A percentile compares a stretch with the other conserved stretches of the same genome.
Conservation (phyloP, 2,113 vertebrate species). For the Camarhynchus parvulus region DNA sequence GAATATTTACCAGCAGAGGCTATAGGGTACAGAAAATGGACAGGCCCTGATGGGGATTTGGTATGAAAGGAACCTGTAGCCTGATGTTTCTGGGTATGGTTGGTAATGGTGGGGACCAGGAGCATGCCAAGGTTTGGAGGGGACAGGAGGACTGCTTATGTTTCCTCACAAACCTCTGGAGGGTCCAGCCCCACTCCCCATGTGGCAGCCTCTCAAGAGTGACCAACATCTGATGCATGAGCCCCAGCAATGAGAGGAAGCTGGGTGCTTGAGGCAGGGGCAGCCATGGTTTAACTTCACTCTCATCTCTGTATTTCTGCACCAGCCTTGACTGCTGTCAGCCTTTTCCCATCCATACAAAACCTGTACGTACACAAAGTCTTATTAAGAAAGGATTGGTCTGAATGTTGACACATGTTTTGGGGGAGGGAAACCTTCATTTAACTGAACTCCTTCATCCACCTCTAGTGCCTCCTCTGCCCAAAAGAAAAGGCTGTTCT, state of each 20-base stretch:
- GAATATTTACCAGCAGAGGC: background rate
- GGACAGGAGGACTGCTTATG: background rate
- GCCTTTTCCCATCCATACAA: background rate
- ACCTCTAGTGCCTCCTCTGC: conserved; percentile 8
- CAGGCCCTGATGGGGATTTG: fast-evolving
- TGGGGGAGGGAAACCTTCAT: conserved; percentile 26
- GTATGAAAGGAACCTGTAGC: background rate
- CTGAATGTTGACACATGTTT: conserved; percentile 21
- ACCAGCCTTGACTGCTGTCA: background rate
- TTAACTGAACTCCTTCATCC: conserved; percentile 22
- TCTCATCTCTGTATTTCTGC: background rate
- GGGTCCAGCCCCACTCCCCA: background rate
- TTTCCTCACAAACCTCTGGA: background rate
- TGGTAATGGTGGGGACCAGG: background rate
- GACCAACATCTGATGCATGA: fast-evolving
- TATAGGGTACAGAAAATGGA: background rate
- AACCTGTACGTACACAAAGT: background rate
- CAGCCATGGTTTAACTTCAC: background rate
- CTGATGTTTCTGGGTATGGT: fast-evolving
- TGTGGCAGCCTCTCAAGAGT: background rate
- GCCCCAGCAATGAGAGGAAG: background rate
- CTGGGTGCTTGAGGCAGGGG: background rate
- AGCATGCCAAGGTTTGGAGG: background rate
- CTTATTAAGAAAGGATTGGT: conserved; percentile 3
- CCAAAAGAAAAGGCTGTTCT: conserved; percentile 11